phyloP scores from a whole-genome alignment of 2,888 invertebrate species.

The Aspidiotus destructor region DNA sequence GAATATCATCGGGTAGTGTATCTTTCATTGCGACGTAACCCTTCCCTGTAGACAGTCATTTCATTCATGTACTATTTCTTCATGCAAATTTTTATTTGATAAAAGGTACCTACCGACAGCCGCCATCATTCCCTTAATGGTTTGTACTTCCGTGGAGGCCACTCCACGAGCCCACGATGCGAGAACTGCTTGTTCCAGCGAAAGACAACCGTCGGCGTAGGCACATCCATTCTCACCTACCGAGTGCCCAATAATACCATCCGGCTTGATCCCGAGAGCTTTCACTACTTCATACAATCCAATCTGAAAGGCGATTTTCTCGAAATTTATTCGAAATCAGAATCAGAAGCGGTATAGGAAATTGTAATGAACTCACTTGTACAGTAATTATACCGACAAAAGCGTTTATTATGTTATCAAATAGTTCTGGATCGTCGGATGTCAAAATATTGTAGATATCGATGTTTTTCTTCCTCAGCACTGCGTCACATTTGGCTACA shows the following conservation, averaged over 20 bases:
- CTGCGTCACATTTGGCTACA: conserved; percentile 55
- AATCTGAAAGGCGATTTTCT: conserved; percentile 44
- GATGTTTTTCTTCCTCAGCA: conserved; percentile 53
- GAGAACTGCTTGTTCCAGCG: conserved; percentile 51
- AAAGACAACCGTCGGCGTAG: conserved; percentile 54
- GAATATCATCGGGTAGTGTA: conserved; percentile 50
- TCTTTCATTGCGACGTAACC: conserved; percentile 38
- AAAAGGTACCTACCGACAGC: conserved; percentile 43
- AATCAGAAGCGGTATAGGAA: not conserved
- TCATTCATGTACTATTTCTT: not conserved
- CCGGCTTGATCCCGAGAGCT: conserved; percentile 54
- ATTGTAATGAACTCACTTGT: conserved; percentile 42
- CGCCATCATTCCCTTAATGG: conserved; percentile 47
- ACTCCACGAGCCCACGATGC: conserved; percentile 52
- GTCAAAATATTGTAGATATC: conserved; percentile 56
- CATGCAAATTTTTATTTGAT: not conserved
- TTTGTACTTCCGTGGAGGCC: conserved; percentile 43
- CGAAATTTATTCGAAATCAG: no score
- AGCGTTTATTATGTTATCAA: conserved; percentile 58
- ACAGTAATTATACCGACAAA: conserved; percentile 64
- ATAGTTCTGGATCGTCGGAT: conserved; percentile 52
- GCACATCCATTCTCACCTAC: conserved; percentile 56
- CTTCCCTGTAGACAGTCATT: conserved; percentile 35
- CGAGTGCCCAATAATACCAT: conserved; percentile 63
- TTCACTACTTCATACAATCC: conserved; percentile 54